Conservation (phyloP, 1,140 invertebrate species). For the Drosophila kikkawai region DNA sequence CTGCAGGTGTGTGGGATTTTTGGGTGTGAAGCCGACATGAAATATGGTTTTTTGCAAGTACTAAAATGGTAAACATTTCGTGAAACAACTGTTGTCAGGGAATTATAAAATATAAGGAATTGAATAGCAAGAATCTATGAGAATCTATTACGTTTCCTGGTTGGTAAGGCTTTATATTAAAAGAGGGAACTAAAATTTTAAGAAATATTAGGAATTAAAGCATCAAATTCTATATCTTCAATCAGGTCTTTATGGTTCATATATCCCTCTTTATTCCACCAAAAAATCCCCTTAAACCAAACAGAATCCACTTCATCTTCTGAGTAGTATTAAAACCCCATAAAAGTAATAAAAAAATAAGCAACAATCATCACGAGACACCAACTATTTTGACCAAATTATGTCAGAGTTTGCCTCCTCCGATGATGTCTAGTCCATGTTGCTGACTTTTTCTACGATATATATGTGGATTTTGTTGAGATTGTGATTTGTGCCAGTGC, state of each 20-base stretch:
- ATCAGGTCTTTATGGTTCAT: no score
- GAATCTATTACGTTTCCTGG: neutral
- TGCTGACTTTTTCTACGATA: slow-evolving; percentile 21
- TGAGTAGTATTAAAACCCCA: slow-evolving; percentile 2
- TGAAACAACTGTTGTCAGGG: slow-evolving; percentile 7
- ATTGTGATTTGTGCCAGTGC: slow-evolving; percentile 70
- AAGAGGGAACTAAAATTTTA: neutral
- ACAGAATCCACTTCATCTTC: neutral
- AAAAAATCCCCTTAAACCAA: neutral
- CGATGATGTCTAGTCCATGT: slow-evolving; percentile 38
- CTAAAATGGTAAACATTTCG: slow-evolving; percentile 7
- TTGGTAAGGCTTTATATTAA: neutral
- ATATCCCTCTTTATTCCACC: no score
- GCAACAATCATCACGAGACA: slow-evolving; percentile 12
- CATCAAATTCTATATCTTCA: no score
- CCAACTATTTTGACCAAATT: slow-evolving; percentile 63
- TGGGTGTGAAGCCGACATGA: slow-evolving; percentile 23
- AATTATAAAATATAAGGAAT: neutral
- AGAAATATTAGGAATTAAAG: no score
- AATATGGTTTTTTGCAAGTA: slow-evolving; percentile 9
- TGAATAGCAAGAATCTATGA: neutral
- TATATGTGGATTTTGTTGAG: slow-evolving; percentile 21
- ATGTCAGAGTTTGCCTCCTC: slow-evolving; percentile 56
- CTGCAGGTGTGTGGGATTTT: slow-evolving; percentile 21
- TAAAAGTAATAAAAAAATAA: slow-evolving; percentile 7